Conservation (phyloP, 2,888 invertebrate genomes). For the Melolontha melolontha region DNA sequence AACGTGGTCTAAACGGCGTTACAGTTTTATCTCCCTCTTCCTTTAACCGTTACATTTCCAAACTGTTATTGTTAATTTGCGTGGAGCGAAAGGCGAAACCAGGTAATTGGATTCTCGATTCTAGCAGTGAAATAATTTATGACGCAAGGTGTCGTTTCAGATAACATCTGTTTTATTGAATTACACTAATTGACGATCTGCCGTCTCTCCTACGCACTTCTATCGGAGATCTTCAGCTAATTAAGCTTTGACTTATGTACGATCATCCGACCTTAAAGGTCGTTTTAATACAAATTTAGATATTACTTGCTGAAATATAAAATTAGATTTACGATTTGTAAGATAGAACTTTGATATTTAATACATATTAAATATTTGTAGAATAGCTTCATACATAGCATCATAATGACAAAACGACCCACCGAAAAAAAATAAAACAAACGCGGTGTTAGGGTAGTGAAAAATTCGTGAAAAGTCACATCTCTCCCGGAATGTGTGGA, state of each 20-base stretch:
- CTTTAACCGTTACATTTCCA: too few relatives aligned
- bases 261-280: background rate
- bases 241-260: constrained; percentile 12
- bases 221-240: constrained; percentile 7
- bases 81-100: too few relatives aligned
- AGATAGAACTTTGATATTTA: background rate
- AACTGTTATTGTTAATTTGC: too few relatives aligned
- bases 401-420: too few relatives aligned
- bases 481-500: too few relatives aligned
- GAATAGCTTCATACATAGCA: too few relatives aligned
- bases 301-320: background rate
- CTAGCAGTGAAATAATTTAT: constrained; percentile 9
- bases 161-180: constrained; percentile 21
- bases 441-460: too few relatives aligned
- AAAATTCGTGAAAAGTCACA: too few relatives aligned
- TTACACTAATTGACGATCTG: constrained; percentile 12
- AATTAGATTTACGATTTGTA: background rate
- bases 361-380: too few relatives aligned
- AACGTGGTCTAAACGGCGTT: background rate
- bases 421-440: too few relatives aligned
- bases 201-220: background rate
- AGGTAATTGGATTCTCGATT: constrained; percentile 14
- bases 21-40: too few relatives aligned
- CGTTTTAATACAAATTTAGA: background rate
- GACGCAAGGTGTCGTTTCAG: constrained; percentile 4